phyloP scores from a whole-genome alignment of 1,140 invertebrate species.

The Cyclargus thomasi region DNA sequence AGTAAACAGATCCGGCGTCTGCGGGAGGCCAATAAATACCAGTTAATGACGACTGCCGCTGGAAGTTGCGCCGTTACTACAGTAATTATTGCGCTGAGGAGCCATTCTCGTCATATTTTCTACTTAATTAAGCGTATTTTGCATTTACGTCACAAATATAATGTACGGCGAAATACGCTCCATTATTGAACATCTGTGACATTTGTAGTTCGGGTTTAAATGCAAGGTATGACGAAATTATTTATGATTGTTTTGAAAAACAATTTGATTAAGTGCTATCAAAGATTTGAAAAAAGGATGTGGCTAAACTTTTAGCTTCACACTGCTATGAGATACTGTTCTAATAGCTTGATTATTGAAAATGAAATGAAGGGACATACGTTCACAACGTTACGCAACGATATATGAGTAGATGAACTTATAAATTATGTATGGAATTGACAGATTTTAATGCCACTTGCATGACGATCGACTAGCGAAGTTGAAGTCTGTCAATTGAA shows the following conservation, averaged over 20 bases:
- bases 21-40: constrained; percentile 16
- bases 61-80: constrained; percentile 69
- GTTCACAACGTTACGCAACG: no score
- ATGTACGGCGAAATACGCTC: constrained; percentile 1
- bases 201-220: not conserved
- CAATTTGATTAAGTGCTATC: no score
- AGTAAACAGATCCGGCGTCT: not conserved
- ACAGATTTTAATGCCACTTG: no score
- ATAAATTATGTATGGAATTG: no score
- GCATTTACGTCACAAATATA: constrained; percentile 26
- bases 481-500: no score
- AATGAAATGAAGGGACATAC: no score
- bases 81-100: constrained; percentile 63
- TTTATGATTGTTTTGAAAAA: not conserved
- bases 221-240: not conserved
- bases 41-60: constrained; percentile 40
- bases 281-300: no score
- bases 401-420: no score
- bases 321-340: no score
- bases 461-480: no score
- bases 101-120: constrained; percentile 61
- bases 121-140: constrained; percentile 61
- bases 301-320: no score
- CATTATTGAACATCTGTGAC: constrained; percentile 3
- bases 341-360: no score